A percentile compares a stretch with the other conserved stretches of the same genome.
phyloP scores from a whole-genome alignment of 2,113 vertebrate species.

The Gymnorhina tibicen region DNA sequence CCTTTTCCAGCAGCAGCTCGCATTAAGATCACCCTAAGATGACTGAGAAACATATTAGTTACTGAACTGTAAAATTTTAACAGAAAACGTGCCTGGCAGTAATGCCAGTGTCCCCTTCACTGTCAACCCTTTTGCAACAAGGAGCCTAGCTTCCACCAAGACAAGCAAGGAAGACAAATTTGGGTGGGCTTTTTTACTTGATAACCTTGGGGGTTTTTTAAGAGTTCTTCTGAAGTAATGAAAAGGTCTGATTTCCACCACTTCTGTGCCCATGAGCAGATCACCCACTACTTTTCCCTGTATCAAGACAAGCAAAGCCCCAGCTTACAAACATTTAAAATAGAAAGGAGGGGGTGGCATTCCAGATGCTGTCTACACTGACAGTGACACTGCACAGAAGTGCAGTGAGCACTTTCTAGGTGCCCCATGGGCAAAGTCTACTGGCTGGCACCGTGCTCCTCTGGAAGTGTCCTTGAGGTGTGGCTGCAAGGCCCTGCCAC shows the following conservation, averaged over 20 bases:
- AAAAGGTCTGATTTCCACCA: background rate
- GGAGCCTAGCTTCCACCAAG: background rate
- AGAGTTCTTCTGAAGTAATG: background rate
- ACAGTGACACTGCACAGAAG: background rate
- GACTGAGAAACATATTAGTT: background rate
- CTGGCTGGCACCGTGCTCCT: background rate
- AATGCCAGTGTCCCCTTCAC: background rate
- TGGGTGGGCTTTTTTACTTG: background rate
- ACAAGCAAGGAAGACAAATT: background rate
- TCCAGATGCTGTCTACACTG: background rate
- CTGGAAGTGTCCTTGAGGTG: background rate
- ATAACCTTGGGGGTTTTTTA: fast-evolving
- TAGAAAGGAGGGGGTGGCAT: background rate
- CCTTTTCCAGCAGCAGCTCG: background rate
- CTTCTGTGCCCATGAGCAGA: background rate
- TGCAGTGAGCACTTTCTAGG: background rate
- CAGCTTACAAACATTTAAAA: background rate
- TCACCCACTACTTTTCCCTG: background rate
- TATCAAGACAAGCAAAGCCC: background rate
- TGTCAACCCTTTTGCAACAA: background rate
- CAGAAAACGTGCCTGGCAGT: background rate
- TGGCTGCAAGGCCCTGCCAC: background rate
- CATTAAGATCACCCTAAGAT: conserved; percentile 3
- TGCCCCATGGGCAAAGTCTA: fast-evolving
- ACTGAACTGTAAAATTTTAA: conserved; percentile 1